These are phyloP conservation scores for Otis tarda DNA, from an alignment of 2,113 vertebrate genomes.

Conservation along the genomic window DNA sequence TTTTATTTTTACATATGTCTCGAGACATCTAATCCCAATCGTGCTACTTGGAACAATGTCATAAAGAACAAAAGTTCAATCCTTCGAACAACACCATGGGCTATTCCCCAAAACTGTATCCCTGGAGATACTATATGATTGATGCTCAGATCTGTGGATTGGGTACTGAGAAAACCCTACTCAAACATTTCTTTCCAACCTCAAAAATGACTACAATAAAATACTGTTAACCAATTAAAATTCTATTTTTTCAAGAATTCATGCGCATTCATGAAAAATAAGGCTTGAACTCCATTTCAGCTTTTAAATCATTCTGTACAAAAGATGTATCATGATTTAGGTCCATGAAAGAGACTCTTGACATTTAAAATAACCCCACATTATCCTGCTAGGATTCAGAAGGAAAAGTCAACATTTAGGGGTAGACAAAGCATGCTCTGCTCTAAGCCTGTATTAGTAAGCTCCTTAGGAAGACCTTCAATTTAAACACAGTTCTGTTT, in stretches of 20 bases:
- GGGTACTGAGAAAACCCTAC: background rate
- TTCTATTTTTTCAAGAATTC: background rate
- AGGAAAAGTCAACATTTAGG: background rate
- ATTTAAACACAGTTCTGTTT: background rate
- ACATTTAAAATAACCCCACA: background rate
- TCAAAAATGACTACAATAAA: background rate
- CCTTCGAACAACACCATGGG: background rate
- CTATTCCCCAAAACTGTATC: background rate
- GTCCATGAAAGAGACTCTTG: background rate
- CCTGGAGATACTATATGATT: background rate
- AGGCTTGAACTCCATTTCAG: background rate
- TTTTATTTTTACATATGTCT: background rate
- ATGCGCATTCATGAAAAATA: background rate
- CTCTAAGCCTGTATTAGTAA: background rate
- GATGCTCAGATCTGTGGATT: background rate
- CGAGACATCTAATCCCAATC: background rate
- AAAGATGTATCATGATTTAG: background rate
- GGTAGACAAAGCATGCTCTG: background rate
- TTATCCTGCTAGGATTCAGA: background rate
- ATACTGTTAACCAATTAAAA: background rate
- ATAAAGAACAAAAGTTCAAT: background rate
- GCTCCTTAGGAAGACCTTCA: background rate
- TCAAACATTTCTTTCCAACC: background rate
- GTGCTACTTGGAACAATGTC: background rate
- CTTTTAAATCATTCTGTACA: background rate